Percentiles rank a stretch among this genome's conserved stretches.
Evolutionary conservation across 1,140 invertebrate species (phyloP).

Genomic region (Cherax quadricarinatus): DNA sequence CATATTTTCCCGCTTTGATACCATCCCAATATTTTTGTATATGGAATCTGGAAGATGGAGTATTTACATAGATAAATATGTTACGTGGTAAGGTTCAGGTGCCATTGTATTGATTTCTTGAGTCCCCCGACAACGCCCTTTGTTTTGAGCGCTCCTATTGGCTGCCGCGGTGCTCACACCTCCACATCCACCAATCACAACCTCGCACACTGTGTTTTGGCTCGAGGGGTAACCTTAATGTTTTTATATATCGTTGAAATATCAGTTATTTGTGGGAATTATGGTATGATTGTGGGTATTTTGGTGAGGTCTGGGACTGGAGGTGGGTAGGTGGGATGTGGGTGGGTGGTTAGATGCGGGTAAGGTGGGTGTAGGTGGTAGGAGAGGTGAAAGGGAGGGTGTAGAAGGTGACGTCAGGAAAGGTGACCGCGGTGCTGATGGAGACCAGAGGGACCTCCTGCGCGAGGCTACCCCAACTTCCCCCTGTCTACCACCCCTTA

Average conservation of each 20-base stretch:
- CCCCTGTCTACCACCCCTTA: too few relatives aligned
- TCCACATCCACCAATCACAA: conserved; percentile 30
- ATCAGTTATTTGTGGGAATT: not conserved
- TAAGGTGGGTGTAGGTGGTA: not conserved
- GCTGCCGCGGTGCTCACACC: conserved; percentile 41
- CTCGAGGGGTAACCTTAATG: not conserved
- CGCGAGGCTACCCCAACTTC: not conserved
- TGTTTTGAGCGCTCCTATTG: conserved; percentile 34
- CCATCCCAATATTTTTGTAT: not conserved
- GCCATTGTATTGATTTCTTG: conserved; percentile 45
- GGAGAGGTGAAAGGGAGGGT: not conserved
- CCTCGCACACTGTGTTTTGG: not conserved
- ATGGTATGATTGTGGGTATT: not conserved
- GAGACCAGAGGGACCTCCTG: conserved; percentile 27
- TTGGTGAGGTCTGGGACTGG: not conserved
- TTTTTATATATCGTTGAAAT: not conserved
- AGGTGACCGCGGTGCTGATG: conserved; percentile 33
- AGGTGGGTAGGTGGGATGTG: not conserved
- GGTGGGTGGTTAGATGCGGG: not conserved
- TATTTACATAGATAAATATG: not conserved
- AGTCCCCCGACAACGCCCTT: conserved; percentile 36
- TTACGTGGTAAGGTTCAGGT: conserved; percentile 9
- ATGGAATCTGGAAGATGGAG: not conserved
- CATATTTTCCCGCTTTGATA: not conserved
- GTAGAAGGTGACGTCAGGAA: conserved; percentile 44